Percentiles rank a stretch among this genome's conserved stretches.
These are phyloP conservation scores for Brachymystax lenok DNA, from an alignment of 2,797 vertebrate species.

Conservation along the genomic window DNA sequence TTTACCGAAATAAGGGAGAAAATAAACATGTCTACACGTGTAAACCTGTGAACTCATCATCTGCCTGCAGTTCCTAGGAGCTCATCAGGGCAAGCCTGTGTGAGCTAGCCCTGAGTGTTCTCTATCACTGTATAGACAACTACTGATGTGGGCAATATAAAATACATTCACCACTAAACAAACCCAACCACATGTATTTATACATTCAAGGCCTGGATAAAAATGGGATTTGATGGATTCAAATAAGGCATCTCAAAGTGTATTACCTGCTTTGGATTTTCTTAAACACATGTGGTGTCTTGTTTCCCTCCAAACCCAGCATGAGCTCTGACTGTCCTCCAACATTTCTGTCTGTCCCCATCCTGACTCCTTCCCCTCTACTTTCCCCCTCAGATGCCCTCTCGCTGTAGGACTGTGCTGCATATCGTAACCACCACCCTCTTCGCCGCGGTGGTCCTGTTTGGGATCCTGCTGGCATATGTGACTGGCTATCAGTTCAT, in stretches of 20 bases:
- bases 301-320: background rate
- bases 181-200: background rate
- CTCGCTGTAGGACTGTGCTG: slow-evolving; percentile 84
- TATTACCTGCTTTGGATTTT: background rate
- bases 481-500: slow-evolving; percentile 98
- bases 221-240: no score
- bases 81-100: background rate
- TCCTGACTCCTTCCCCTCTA: background rate
- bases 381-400: slow-evolving; percentile 83
- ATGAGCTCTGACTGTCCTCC: background rate
- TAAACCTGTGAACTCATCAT: background rate
- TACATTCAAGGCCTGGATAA: background rate
- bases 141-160: no score
- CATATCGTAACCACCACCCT: slow-evolving; percentile 91
- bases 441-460: slow-evolving; percentile 91
- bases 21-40: slow-evolving; percentile 1
- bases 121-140: no score
- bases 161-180: no score
- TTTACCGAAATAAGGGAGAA: slow-evolving; percentile 8
- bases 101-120: background rate
- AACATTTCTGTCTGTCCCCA: background rate
- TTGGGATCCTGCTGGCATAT: slow-evolving; percentile 93
- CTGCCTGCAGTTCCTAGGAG: background rate
- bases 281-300: no score
- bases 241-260: background rate